Base-by-base conservation (phyloP, 1,140 invertebrate species). In the Drosophila arizonae region DNA sequence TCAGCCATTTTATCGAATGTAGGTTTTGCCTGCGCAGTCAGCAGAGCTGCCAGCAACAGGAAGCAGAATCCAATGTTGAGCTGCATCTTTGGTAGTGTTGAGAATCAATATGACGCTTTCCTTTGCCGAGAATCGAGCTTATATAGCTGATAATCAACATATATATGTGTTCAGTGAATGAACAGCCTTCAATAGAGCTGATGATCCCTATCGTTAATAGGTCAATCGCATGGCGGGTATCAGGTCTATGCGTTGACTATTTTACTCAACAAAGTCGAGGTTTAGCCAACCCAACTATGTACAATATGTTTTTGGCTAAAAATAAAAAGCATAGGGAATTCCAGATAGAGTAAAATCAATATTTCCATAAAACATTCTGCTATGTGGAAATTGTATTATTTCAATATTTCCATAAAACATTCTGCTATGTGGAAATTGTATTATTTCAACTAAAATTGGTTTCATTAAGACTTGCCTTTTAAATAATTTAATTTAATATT, bases 1-100 rank as follows among this genome's bases (percentile, higher is more conserved):
- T 81, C 66, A 1, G 77, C 85, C 11, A 90, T 78, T 54, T 78
- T 79, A 57, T 77, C 85, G 13, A 90, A 87, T 6, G 89, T 90
- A 8, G 89, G 89, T 13, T 77, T 76, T 0, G 68, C 61, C 8
- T 56, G 48, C 9, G 26, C 55, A 10, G 58, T 52, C 41, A 48
- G 45, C 54, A 76, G 67, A 52, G 68, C 3, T 17, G 15, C 11
- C 15, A 52, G 17, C 9, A 66, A 10, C 1, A 67, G 21, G 6
- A 48, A 17, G 0, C 30, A 15, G 17, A 63, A 67, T 54, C 48
- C 8, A 52, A 61, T 54, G 5, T 26, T 48, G 15, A 55, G 65
- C 45, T 80, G 77, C 81, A 84, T 84, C 56, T 57, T 62, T 24
- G 28, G n/a, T 68, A 55, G 17, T 50, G 9, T 55, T 60, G 26